Conservation (phyloP, 2,797 vertebrate genomes). For the Neosalanx taihuensis region DNA sequence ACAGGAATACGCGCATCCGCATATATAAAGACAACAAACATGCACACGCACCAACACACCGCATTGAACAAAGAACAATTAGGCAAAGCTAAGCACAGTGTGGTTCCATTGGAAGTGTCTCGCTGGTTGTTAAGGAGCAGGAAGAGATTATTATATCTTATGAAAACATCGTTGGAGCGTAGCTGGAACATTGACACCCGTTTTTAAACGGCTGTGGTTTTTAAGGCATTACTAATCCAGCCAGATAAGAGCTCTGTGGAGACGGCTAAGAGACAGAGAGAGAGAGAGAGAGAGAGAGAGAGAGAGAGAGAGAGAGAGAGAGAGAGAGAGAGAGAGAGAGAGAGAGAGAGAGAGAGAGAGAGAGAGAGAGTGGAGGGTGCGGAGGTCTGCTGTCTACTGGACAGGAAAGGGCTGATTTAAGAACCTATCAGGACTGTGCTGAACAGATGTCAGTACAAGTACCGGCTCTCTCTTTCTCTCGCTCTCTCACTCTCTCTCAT, state of each 20-base stretch:
- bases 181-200: not conserved
- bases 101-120: not conserved
- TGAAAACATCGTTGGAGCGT: constrained; percentile 14
- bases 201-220: not conserved
- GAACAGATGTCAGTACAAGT: constrained; percentile 3
- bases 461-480: too few species aligned
- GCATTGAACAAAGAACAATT: constrained; percentile 1
- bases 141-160: not conserved
- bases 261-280: too few species aligned
- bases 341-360: too few species aligned
- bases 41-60: constrained; percentile 10
- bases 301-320: too few species aligned
- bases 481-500: too few species aligned
- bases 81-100: not conserved
- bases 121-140: not conserved
- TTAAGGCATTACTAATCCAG: constrained; percentile 2
- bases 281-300: not conserved
- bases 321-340: too few species aligned
- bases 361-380: not conserved
- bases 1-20: constrained; percentile 14
- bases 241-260: not conserved
- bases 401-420: not conserved
- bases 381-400: not conserved
- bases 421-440: not conserved
- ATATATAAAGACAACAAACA: not conserved